These are phyloP conservation scores for Alosa sapidissima DNA, from an alignment of 2,797 vertebrate genomes.

Conservation along the genomic window DNA sequence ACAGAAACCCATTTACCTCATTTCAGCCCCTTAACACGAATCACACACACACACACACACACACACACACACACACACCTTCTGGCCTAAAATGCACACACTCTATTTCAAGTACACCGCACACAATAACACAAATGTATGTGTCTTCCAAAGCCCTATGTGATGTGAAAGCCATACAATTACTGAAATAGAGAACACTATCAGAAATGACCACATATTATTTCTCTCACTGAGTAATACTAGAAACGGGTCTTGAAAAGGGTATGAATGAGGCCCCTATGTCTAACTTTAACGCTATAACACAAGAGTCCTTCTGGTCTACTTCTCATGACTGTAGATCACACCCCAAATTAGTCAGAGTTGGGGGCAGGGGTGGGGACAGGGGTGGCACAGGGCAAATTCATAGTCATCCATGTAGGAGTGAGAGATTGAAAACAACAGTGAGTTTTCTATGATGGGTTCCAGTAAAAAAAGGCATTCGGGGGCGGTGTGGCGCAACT, in stretches of 20 bases:
- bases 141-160: background rate
- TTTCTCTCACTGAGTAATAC: background rate
- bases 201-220: background rate
- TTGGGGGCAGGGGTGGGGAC: background rate
- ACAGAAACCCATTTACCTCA: background rate
- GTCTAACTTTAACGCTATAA: background rate
- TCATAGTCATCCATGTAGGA: background rate
- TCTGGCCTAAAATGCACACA: background rate
- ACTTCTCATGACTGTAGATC: background rate
- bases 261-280: background rate
- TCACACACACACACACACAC: background rate
- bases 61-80: background rate
- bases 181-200: background rate
- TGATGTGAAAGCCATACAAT: background rate
- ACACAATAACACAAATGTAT: background rate
- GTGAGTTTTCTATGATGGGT: background rate
- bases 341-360: slow-evolving; percentile 1
- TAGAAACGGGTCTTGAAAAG: background rate
- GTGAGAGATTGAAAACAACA: background rate
- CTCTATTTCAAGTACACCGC: background rate
- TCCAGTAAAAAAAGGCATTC: background rate
- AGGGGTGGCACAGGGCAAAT: background rate
- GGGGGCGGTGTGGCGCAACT: too few species aligned
- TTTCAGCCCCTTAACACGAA: background rate
- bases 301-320: background rate